Evolutionary conservation across 92 coral and sea anemone genomes (phyloP).

Genomic region (Epizoanthus scotinus): DNA sequence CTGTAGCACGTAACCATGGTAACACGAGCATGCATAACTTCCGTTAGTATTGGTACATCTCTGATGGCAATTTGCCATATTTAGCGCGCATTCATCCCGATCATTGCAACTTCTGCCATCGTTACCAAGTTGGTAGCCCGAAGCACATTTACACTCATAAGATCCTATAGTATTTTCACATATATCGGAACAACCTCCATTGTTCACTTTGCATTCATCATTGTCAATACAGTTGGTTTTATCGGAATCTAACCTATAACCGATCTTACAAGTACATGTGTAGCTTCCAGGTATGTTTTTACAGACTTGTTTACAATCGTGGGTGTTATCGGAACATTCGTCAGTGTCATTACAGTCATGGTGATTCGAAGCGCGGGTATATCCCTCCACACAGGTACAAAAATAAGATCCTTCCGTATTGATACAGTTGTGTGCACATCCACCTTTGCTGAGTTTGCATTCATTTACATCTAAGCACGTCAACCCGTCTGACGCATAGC

Average conservation of each 20-base stretch:
- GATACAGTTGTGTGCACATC: constrained; percentile 22
- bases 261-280: constrained; percentile 38
- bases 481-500: constrained; percentile 31
- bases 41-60: constrained; percentile 51
- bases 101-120: constrained; percentile 19
- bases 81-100: constrained; percentile 38
- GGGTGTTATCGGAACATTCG: constrained; percentile 15
- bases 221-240: constrained; percentile 47
- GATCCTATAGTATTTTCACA: constrained; percentile 27
- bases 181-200: constrained; percentile 5
- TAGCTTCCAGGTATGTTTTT: constrained; percentile 49
- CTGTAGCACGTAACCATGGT: constrained; percentile 45
- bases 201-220: constrained; percentile 13
- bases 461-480: constrained; percentile 32
- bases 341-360: constrained; percentile 23
- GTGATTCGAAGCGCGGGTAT: neutral
- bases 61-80: constrained; percentile 31
- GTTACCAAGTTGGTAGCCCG: neutral
- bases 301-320: constrained; percentile 16
- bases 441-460: constrained; percentile 9
- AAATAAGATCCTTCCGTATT: constrained; percentile 21
- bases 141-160: neutral
- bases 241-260: constrained; percentile 45
- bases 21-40: constrained; percentile 45
- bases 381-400: constrained; percentile 32